phyloP scores from a whole-genome alignment of 2,113 vertebrate species.

The Cepphus grylle region DNA sequence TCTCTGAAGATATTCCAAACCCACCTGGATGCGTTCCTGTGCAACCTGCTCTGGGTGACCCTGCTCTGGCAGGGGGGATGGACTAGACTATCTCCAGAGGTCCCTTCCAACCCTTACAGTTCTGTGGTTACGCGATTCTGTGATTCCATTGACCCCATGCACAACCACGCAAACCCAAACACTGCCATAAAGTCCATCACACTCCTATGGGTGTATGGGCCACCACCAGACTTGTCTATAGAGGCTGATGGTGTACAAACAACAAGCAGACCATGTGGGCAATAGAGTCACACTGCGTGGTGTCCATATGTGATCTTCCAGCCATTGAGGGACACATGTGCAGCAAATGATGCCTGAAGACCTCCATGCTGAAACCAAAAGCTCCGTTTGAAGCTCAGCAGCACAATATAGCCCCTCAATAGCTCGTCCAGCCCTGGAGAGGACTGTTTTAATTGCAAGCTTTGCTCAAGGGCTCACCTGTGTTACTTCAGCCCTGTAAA shows the following conservation, averaged over 20 bases:
- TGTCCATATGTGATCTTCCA: not conserved
- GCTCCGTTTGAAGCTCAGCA: not conserved
- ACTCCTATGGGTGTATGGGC: not conserved
- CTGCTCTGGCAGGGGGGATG: too few relatives aligned
- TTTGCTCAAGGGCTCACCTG: not conserved
- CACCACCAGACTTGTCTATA: not conserved
- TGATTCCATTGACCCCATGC: not conserved
- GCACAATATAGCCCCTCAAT: not conserved
- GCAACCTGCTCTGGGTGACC: too few relatives aligned
- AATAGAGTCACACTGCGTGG: not conserved
- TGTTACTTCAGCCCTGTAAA: not conserved
- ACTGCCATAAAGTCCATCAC: accelerated
- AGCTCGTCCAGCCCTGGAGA: not conserved
- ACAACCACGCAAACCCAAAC: not conserved
- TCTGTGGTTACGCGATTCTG: too few relatives aligned
- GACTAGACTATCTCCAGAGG: too few relatives aligned
- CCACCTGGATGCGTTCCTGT: too few relatives aligned
- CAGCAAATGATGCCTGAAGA: not conserved
- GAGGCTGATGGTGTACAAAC: not conserved
- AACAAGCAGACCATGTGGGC: not conserved
- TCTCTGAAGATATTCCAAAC: too few relatives aligned
- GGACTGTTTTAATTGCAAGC: not conserved
- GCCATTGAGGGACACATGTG: accelerated
- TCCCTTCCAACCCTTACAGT: too few relatives aligned
- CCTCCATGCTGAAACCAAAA: not conserved